Percentiles rank a stretch among this genome's conserved stretches.
Evolutionary conservation across 2,113 vertebrate species (phyloP).

Genomic region (Ictalurus punctatus): DNA sequence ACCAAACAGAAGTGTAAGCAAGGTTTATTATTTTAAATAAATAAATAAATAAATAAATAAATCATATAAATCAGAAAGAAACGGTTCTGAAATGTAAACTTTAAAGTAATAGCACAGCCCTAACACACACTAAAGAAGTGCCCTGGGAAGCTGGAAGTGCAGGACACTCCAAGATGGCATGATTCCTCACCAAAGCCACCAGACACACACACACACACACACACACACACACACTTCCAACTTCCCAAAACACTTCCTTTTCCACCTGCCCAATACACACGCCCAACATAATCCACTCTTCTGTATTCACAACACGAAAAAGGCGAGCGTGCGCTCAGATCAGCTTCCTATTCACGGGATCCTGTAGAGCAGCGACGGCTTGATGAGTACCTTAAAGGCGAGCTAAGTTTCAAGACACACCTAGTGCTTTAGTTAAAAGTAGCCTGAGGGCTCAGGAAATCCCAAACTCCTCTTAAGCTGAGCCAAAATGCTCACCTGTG

Average conservation of each 20-base stretch:
- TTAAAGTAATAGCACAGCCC: neutral
- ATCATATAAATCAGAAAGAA: neutral
- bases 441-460: constrained; percentile 24
- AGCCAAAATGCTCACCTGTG: constrained; percentile 55
- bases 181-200: neutral
- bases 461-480: constrained; percentile 35
- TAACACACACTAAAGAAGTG: neutral
- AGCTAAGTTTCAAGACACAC: constrained; percentile 24
- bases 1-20: neutral
- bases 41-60: too few species aligned
- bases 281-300: neutral
- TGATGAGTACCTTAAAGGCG: neutral
- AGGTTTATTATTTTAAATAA: too few species aligned
- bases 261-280: neutral
- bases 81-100: neutral
- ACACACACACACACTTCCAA: neutral
- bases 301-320: neutral
- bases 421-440: constrained; percentile 20
- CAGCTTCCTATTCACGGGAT: neutral
- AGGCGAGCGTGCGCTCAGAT: neutral
- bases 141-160: neutral
- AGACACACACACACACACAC: neutral
- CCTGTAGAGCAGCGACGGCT: neutral
- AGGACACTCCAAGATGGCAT: neutral
- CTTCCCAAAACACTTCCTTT: neutral